A percentile compares a stretch with the other conserved stretches of the same genome.
These are phyloP conservation scores for Anastrepha ludens DNA, from an alignment of 1,140 invertebrate genomes.

Conservation along the genomic window DNA sequence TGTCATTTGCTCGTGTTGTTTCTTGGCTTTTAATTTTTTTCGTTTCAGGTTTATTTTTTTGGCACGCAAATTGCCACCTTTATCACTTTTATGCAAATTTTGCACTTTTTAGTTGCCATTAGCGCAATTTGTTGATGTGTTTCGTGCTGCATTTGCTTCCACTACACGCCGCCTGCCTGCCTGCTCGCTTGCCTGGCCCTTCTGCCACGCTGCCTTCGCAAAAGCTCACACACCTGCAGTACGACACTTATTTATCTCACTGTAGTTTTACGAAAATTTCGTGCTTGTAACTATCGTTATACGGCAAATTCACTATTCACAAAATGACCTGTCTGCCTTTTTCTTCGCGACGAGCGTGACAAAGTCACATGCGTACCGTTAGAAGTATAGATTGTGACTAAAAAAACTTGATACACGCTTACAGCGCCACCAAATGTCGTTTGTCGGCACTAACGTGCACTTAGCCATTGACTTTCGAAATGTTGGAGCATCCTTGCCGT, in stretches of 20 bases:
- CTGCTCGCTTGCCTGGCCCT: not conserved
- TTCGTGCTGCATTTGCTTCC: not conserved
- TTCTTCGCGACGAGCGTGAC: constrained; percentile 60
- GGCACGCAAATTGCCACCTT: constrained; percentile 24
- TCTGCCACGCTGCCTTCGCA: too few species aligned
- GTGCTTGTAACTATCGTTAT: not conserved
- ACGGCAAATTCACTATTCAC: constrained; percentile 1
- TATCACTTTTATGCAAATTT: constrained; percentile 44
- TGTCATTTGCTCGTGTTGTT: not conserved
- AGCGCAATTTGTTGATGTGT: constrained; percentile 22
- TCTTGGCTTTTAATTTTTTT: not conserved
- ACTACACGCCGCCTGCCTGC: not conserved
- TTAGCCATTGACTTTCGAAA: not conserved
- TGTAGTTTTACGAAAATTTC: not conserved
- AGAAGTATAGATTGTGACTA: constrained; percentile 69
- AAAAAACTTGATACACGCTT: constrained; percentile 62
- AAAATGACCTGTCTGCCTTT: not conserved
- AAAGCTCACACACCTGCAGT: too few species aligned
- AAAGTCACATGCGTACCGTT: constrained; percentile 67
- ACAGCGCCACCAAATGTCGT: constrained; percentile 63
- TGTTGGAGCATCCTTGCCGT: not conserved
- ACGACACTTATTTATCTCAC: not conserved
- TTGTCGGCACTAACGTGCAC: constrained; percentile 56
- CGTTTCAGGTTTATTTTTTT: not conserved
- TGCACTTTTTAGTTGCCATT: constrained; percentile 42